Percentiles rank a stretch among this genome's conserved stretches.
phyloP scores from a whole-genome alignment of 2,113 vertebrate species.

The Crocuta crocuta region DNA sequence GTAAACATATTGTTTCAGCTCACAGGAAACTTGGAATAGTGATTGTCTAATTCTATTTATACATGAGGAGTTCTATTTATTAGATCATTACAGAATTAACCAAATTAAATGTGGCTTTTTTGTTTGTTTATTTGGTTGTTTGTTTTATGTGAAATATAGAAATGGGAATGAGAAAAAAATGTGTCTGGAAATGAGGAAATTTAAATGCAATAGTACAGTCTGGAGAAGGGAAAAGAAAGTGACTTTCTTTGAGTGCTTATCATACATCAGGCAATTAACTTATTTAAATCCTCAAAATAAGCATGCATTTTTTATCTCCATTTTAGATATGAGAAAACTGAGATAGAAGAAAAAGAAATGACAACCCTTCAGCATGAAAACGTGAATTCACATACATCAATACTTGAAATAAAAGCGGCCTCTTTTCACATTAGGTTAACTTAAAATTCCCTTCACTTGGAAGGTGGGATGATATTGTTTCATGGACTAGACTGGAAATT shows the following conservation, averaged over 20 bases:
- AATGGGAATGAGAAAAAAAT: background rate
- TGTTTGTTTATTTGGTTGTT: background rate
- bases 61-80: background rate
- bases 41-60: background rate
- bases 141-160: background rate
- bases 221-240: background rate
- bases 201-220: background rate
- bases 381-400: background rate
- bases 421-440: background rate
- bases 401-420: background rate
- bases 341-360: background rate
- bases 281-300: background rate
- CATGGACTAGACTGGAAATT: background rate
- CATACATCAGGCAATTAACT: background rate
- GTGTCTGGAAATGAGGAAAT: background rate
- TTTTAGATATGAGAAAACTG: background rate
- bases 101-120: background rate
- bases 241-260: background rate
- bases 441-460: background rate
- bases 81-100: background rate
- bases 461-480: background rate
- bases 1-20: background rate
- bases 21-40: background rate
- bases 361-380: background rate
- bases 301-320: background rate